Evolutionary conservation across 2,113 vertebrate genomes (phyloP).

Genomic region (Laticauda laticaudata): DNA sequence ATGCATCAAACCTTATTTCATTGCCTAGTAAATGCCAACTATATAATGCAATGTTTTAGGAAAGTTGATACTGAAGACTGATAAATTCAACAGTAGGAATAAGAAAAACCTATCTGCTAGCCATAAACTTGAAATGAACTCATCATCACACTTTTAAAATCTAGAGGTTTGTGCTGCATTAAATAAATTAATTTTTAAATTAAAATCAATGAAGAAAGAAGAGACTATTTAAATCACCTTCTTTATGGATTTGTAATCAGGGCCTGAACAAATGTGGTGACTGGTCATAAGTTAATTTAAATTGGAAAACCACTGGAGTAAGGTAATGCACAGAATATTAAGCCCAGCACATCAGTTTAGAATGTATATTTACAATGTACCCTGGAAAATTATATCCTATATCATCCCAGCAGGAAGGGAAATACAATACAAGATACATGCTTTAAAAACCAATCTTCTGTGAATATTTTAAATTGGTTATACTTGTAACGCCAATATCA

Average conservation of each 20-base stretch:
- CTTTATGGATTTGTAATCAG: constrained; percentile 63
- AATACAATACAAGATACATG: constrained; percentile 37
- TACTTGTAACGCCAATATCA: background rate
- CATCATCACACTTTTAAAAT: constrained; percentile 52
- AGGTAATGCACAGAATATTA: constrained; percentile 56
- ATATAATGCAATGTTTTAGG: background rate
- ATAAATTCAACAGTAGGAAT: background rate
- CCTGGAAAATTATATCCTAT: constrained; percentile 41
- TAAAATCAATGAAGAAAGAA: constrained; percentile 69
- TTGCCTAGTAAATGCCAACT: background rate
- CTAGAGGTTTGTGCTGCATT: constrained; percentile 40
- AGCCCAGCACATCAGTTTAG: constrained; percentile 43
- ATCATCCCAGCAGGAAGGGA: constrained; percentile 16
- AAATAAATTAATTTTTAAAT: constrained; percentile 60
- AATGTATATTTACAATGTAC: constrained; percentile 55
- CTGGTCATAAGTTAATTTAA: constrained; percentile 62
- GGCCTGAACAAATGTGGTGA: constrained; percentile 52
- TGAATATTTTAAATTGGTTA: background rate
- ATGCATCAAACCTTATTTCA: background rate
- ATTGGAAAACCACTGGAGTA: constrained; percentile 60
- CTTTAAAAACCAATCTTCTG: constrained; percentile 38
- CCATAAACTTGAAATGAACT: constrained; percentile 37
- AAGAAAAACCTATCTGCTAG: constrained; percentile 13
- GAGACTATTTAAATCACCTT: constrained; percentile 57
- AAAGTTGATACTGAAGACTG: background rate